Percentiles rank a stretch among this genome's conserved stretches.
Conservation (phyloP, 2,113 vertebrate species). For the Synodontis membranacea region DNA sequence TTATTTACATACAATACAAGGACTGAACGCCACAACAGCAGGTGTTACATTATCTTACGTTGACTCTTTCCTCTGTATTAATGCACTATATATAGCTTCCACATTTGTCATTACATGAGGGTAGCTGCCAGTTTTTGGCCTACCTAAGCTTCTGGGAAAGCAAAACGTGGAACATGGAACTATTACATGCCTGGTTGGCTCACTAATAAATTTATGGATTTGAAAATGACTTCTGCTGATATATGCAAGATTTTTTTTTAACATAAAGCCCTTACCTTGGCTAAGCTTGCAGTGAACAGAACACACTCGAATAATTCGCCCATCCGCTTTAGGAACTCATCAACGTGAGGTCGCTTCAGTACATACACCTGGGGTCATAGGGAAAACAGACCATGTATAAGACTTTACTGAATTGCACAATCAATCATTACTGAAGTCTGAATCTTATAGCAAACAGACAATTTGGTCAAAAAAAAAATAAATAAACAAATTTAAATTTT, state of each 20-base stretch:
- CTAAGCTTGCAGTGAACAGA: constrained; percentile 94
- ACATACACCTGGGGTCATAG: constrained; percentile 85
- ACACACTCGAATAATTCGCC: constrained; percentile 96
- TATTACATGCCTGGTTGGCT: neutral
- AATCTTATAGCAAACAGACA: neutral
- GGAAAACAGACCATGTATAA: neutral
- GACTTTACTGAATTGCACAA: neutral
- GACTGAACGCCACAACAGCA: neutral
- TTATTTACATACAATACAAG: neutral
- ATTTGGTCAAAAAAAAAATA: neutral
- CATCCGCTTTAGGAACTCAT: constrained; percentile 94
- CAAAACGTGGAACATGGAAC: too few relatives aligned
- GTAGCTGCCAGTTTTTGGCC: too few relatives aligned
- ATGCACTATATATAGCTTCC: too few relatives aligned
- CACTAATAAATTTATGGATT: neutral
- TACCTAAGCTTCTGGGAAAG: too few relatives aligned
- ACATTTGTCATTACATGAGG: neutral
- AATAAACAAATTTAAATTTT: too few relatives aligned
- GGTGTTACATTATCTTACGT: neutral
- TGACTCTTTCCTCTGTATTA: neutral
- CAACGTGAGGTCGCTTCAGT: constrained; percentile 91
- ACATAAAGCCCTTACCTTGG: constrained; percentile 81
- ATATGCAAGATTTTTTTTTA: neutral
- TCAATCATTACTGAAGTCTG: neutral
- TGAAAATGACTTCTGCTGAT: neutral